Base-by-base conservation (phyloP, 2,888 invertebrate species). In the Muscina levida region DNA sequence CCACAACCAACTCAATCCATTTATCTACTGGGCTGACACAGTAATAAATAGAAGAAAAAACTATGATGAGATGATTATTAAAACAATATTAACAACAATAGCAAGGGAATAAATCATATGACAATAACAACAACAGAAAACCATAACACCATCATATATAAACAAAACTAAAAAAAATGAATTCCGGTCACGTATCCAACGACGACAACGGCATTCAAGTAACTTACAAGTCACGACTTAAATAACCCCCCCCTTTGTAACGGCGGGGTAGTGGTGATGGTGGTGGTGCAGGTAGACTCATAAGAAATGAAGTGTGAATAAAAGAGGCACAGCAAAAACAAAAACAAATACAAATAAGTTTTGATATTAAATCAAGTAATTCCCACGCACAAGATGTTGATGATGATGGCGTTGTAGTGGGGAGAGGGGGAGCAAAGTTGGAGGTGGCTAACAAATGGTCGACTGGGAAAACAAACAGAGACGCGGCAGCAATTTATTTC, bases 321-420 rank as follows among this genome's bases (percentile, higher is more conserved):
- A 13, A 42, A 11, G 31, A 39, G 13, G 15, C 8, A 2, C 13
- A 46, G n/a, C 13, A 46, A 46, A n/a, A 17, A 19, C 8, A 19
- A 59, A 37, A 59, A 59, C 1, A 57, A 6, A 31, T 57, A 39
- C 65, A 37, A 5, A 31, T 31, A 31, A 3, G 31, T 31, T 75
- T 77, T 73, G 68, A 39, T 66, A 74, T 37, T 46, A 59, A 71
- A 57, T 56, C 71, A 74, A 72, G 48, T 77, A 65, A 74, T 75
- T 81, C 81, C 81, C 81, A 81, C 81, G 81, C 77, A 81, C 39
- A 59, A 59, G 75, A 37, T 37, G 59, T 2, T 39, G 51, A 48
- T 68, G 31, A 62, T 31, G 31, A 31, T 31, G 3, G 17, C n/a
- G 65, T 53, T 71, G 39, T 67, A n/a, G n/a, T n/a, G n/a, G n/a